Percentiles rank a stretch among this genome's conserved stretches.
These are phyloP conservation scores for Simalia tracyae DNA, from an alignment of 2,797 vertebrate genomes.

Conservation along the genomic window DNA sequence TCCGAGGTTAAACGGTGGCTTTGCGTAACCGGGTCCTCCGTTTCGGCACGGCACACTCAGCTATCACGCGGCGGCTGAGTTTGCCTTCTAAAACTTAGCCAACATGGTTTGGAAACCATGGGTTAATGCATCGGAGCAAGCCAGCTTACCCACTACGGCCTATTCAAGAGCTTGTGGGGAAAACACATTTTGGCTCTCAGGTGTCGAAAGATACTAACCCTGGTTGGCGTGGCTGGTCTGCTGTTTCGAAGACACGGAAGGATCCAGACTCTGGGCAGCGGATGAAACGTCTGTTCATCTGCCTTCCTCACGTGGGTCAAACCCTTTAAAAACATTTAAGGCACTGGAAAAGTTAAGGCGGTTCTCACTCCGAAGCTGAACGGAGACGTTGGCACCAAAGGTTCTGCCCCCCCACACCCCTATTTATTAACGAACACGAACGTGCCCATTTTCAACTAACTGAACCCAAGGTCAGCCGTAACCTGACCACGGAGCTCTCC, in stretches of 20 bases:
- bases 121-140: background rate
- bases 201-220: background rate
- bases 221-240: background rate
- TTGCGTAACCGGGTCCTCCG: background rate
- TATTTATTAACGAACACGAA: background rate
- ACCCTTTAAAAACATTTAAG: background rate
- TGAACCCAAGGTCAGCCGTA: background rate
- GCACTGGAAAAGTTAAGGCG: background rate
- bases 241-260: background rate
- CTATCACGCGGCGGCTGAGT: rapidly evolving
- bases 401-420: background rate
- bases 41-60: background rate
- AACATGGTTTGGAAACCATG: background rate
- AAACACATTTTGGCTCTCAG: background rate
- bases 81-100: background rate
- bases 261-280: too few species aligned
- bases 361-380: background rate
- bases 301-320: background rate
- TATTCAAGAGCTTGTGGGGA: background rate
- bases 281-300: background rate
- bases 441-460: background rate
- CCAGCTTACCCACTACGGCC: background rate
- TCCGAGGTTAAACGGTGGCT: background rate
- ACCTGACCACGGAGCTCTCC: background rate
- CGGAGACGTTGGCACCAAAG: background rate